phyloP scores from a whole-genome alignment of 2,888 invertebrate species.

The Isoperla grammatica region DNA sequence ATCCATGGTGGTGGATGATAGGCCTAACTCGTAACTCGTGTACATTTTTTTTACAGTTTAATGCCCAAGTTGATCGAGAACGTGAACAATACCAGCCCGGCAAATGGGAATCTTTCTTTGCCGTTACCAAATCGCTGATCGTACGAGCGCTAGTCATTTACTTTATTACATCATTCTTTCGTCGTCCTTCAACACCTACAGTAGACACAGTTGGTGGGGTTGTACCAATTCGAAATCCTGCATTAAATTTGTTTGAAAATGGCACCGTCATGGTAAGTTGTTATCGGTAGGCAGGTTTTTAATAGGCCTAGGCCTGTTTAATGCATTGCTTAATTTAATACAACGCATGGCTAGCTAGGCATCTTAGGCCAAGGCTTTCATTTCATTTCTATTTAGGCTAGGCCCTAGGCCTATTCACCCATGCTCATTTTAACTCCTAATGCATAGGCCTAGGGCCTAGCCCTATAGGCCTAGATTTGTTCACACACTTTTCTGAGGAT shows the following conservation, averaged over 20 bases:
- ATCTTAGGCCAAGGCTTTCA: too few relatives aligned
- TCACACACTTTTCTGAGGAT: too few relatives aligned
- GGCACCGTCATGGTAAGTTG: conserved; percentile 62
- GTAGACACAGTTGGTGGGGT: conserved; percentile 19
- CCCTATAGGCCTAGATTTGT: not conserved
- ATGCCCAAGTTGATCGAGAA: conserved; percentile 30
- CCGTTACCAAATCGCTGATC: conserved; percentile 78
- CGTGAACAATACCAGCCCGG: conserved; percentile 50
- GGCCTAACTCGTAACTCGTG: too few relatives aligned
- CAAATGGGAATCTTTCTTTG: conserved; percentile 72
- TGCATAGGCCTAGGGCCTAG: not conserved
- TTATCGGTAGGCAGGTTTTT: not conserved
- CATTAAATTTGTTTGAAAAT: conserved; percentile 74
- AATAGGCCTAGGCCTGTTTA: too few relatives aligned
- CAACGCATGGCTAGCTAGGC: too few relatives aligned
- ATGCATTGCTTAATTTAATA: too few relatives aligned
- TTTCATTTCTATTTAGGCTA: too few relatives aligned
- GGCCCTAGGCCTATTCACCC: too few relatives aligned
- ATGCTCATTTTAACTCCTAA: too few relatives aligned
- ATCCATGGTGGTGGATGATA: too few relatives aligned
- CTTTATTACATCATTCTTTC: conserved; percentile 86
- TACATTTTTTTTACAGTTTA: conserved; percentile 20
- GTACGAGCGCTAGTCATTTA: conserved; percentile 87
- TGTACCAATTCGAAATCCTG: conserved; percentile 43
- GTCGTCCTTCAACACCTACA: conserved; percentile 51